phyloP scores from a whole-genome alignment of 1,140 invertebrate species.

The Akabosia matsudoensis region DNA sequence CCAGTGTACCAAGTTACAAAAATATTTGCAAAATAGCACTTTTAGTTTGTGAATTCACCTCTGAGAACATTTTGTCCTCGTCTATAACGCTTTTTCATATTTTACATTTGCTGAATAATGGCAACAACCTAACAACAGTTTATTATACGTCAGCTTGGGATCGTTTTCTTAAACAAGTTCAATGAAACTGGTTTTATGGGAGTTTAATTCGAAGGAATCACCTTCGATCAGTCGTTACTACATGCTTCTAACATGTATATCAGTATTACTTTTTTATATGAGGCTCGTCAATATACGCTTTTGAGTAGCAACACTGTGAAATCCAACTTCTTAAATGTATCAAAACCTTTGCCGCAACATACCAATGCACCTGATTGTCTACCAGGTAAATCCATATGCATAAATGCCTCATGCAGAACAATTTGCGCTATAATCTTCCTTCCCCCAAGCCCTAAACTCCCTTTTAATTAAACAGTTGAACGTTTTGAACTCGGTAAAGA shows the following conservation, averaged over 20 bases:
- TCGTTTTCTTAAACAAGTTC: constrained; percentile 14
- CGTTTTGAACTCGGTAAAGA: not conserved
- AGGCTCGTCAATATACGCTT: not conserved
- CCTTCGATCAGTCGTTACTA: not conserved
- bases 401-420: not conserved
- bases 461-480: not conserved
- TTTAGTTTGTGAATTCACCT: too few relatives aligned
- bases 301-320: too few relatives aligned
- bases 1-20: too few relatives aligned
- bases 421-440: not conserved
- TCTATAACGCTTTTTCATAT: not conserved
- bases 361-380: too few relatives aligned
- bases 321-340: too few relatives aligned
- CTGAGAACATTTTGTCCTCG: too few relatives aligned
- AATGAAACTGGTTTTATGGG: constrained; percentile 23
- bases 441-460: not conserved
- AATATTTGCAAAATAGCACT: too few relatives aligned
- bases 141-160: not conserved
- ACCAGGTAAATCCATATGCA: not conserved
- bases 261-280: too few relatives aligned
- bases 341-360: too few relatives aligned
- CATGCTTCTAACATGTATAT: not conserved
- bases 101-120: not conserved
- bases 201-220: constrained; percentile 14
- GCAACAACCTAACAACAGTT: not conserved